Base-by-base conservation (phyloP, 2,113 vertebrate species). In the Limanda limanda region DNA sequence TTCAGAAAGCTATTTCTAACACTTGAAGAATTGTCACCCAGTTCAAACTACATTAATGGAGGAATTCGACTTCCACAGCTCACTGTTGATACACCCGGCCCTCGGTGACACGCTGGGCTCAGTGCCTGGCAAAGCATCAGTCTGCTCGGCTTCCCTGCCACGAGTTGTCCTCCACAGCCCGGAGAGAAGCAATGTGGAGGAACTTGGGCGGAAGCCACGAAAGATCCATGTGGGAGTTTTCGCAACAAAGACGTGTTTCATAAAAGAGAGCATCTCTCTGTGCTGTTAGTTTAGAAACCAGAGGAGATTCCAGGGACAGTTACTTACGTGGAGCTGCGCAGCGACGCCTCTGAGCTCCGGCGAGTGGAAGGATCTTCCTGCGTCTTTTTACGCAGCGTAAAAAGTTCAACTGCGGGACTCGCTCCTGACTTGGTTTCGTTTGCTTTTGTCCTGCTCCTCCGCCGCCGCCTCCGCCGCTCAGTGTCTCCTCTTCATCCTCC, bases 101-200 rank as follows among this genome's bases (percentile, higher is more conserved):
- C 45, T 48, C 13, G 17, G 13, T 3, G 17, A 48, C 45, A 48
- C 11, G 21, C 21, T 55, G 52, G 21, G 51, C 18, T 54, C 20
- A 2, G 13, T 21, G 73, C 31, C 62, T 66, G 77, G 79, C 40
- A 73, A 45, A 84, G 75, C 74, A 79, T 79, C 67, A 15, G 68
- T 74, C 73, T 82, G 75, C 56, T 87, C 66, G 65, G 75, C 88
- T 63, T 79, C 57, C 15, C 75, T 86, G 86, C 90, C 90, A 90
- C 87, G 89, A 91, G 74, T 92, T 73, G 87, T 77, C 85, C 75
- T 13, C 59, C 37, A 21, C 8, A 31, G 54, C 69, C 62, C 25
- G 65, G 59, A 37, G 27, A 57, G 59, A 4, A 15, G 21, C 31
- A 64, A 56, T 0, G 51, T 35, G 54, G n/a, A 48, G 45, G 45